These are phyloP conservation scores for Lindbergichthys nudifrons DNA, from an alignment of 2,797 vertebrate genomes.

Conservation along the genomic window DNA sequence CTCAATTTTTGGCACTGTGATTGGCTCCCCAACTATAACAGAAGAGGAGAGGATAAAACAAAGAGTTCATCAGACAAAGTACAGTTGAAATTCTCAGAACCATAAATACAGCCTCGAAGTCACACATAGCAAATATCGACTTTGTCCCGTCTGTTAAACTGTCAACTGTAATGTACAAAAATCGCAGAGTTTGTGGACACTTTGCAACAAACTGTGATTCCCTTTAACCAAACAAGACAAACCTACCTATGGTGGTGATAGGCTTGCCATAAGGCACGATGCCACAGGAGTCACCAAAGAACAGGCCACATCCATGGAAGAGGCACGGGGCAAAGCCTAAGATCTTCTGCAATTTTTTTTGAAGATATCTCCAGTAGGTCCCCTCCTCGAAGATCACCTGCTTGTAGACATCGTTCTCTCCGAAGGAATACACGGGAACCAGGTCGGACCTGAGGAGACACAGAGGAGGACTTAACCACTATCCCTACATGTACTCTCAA, in stretches of 20 bases:
- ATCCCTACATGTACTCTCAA: neutral
- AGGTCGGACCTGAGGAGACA: constrained; percentile 89
- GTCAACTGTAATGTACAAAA: constrained; percentile 1
- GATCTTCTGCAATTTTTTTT: constrained; percentile 94
- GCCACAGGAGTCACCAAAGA: constrained; percentile 92
- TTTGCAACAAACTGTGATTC: neutral
- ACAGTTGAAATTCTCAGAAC: constrained; percentile 8
- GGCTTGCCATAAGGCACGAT: constrained; percentile 93
- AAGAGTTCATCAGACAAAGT: neutral
- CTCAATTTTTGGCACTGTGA: constrained; percentile 93
- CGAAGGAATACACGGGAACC: constrained; percentile 96
- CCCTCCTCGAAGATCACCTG: constrained; percentile 95
- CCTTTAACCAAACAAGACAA: constrained; percentile 6
- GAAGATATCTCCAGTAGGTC: constrained; percentile 87
- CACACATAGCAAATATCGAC: constrained; percentile 16
- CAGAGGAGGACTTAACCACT: constrained; percentile 2
- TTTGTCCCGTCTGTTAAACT: neutral
- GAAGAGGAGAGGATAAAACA: constrained; percentile 4
- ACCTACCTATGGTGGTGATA: constrained; percentile 92
- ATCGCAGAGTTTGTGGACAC: neutral
- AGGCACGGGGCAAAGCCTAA: constrained; percentile 95
- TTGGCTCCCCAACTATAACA: constrained; percentile 92
- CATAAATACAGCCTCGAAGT: constrained; percentile 28
- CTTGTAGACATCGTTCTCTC: constrained; percentile 95
- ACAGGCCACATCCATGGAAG: constrained; percentile 94